A percentile compares a stretch with the other conserved stretches of the same genome.
These are phyloP conservation scores for Pachliopta kotzebuea DNA, from an alignment of 2,888 invertebrate genomes.

Conservation along the genomic window DNA sequence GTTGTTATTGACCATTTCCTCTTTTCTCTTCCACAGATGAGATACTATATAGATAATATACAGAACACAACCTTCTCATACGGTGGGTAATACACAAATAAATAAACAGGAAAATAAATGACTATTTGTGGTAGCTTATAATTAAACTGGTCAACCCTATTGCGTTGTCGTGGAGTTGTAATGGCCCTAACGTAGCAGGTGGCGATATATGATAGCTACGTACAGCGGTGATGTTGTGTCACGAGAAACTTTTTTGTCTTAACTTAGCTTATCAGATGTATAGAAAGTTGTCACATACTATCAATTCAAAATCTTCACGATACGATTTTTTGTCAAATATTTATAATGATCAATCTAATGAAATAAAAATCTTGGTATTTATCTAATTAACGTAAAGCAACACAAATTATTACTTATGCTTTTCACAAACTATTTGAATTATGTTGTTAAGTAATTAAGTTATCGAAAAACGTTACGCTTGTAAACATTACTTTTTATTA, in stretches of 20 bases:
- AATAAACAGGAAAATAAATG: not conserved
- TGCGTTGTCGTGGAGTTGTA: conserved; percentile 28
- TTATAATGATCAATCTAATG: not conserved
- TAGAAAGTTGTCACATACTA: conserved; percentile 14
- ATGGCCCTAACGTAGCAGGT: conserved; percentile 35
- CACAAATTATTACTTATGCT: not conserved
- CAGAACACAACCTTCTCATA: not conserved
- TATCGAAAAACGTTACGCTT: not conserved
- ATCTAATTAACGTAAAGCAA: not conserved
- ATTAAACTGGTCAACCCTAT: conserved; percentile 23
- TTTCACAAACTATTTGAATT: not conserved
- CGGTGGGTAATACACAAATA: not conserved
- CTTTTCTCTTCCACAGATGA: no score
- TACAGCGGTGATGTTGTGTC: conserved; percentile 30
- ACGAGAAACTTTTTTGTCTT: conserved; percentile 18
- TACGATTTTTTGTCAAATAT: not conserved
- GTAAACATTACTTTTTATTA: no score
- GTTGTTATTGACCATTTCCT: no score
- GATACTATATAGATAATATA: no score
- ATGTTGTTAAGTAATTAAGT: not conserved
- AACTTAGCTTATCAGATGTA: conserved; percentile 10
- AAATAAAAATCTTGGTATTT: not conserved
- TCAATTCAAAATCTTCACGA: conserved; percentile 4
- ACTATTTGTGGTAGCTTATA: conserved; percentile 5
- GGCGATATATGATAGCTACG: conserved; percentile 32